phyloP scores from a whole-genome alignment of 2,113 vertebrate genomes.

The Nesogale talazaci region DNA sequence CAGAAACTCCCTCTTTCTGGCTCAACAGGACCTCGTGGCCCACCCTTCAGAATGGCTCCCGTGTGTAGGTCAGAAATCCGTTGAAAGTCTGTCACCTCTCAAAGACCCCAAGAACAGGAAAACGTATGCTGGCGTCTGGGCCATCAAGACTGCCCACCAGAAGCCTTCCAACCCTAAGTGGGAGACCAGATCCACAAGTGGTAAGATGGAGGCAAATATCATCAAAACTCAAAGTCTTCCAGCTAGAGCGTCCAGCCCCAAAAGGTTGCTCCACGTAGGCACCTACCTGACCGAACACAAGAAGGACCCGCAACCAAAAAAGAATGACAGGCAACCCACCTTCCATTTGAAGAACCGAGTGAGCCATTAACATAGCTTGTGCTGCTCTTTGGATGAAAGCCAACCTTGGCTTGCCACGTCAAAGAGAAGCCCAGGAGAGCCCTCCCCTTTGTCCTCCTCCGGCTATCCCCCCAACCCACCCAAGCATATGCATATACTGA shows the following conservation, averaged over 20 bases:
- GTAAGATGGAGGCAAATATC: neutral
- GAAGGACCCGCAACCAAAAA: neutral
- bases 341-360: neutral
- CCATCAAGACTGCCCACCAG: slow-evolving; percentile 2
- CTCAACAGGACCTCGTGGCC: neutral
- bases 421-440: slow-evolving; percentile 13
- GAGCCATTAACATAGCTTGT: neutral
- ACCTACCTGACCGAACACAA: neutral
- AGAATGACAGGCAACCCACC: neutral
- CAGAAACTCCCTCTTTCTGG: slow-evolving; percentile 31
- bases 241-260: neutral
- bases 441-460: neutral
- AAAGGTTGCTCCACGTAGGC: neutral
- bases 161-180: slow-evolving; percentile 7
- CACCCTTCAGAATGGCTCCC: slow-evolving; percentile 39
- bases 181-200: slow-evolving; percentile 24
- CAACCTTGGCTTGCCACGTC: neutral
- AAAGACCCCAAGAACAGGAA: slow-evolving; percentile 61
- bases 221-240: neutral
- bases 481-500: neutral
- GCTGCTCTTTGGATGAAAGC: neutral
- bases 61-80: slow-evolving; percentile 1
- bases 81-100: neutral
- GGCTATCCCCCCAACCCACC: neutral
- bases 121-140: slow-evolving; percentile 20